Evolutionary conservation across 2,113 vertebrate species (phyloP), one percentile per base, ranked within the genome.

Genomic region (Aegotheles bennettii): DNA sequence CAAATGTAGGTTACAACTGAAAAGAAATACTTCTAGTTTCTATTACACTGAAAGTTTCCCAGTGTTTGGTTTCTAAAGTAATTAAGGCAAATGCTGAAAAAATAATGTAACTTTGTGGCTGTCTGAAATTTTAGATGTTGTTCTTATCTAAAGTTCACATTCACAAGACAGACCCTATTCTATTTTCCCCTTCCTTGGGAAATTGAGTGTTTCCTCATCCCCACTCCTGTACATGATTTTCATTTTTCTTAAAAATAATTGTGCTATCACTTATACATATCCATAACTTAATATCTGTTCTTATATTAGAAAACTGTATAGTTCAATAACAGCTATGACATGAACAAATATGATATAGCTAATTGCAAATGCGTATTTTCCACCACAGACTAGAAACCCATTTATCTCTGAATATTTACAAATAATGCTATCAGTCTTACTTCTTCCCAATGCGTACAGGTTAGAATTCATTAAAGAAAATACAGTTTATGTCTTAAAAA

Each of bases 181-280:
- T n/a, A 17, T 20, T 47, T 60, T 64, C 18, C 26, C 18, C 11
- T 68, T 65, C 31, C 33, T 51, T 23, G 13, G 25, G 31, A 68
- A 90, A 78, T 59, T 64, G 33, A 11, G 23, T 14, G 4, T 48
- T 67, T 70, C 14, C 33, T 67, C 21, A 51, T 45, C 29, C 13
- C 33, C 65, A 5, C 17, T 54, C 19, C 26, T 57, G 14, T 8
- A 70, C 0, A 0, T 15, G 36, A 59, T 26, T 67, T 71, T 17
- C 33, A n/a, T 88, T 86, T 25, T 65, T 29, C 15, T 40, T 24
- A 31, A 89, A 69, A 51, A 36, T 5, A 0, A 71, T 21, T 35
- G 14, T 73, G 12, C 7, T 56, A 73, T 48, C 40, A 43, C 9
- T 40, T 90, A 42, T 2, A 63, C 26, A 73, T 38, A 64, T 24